Percentiles rank a stretch among this genome's conserved stretches.
Evolutionary conservation across 2,888 invertebrate species (phyloP).

Genomic region (Xanthorhoe spadicearia): DNA sequence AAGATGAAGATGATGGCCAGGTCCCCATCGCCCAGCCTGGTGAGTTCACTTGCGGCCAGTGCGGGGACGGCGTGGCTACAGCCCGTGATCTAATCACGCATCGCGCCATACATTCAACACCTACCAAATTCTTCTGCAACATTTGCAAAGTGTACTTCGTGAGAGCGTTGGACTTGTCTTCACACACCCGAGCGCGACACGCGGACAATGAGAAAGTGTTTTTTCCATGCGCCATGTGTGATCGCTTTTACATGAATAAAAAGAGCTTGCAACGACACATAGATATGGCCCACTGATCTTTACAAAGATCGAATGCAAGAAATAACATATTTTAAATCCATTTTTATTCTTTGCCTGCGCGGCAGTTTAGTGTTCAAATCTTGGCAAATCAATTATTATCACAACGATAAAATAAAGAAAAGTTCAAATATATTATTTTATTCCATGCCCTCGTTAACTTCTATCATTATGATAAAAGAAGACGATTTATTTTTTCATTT

Average conservation of each 20-base stretch:
- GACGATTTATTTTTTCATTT: conserved; percentile 43
- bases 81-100: conserved; percentile 84
- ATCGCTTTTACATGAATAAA: conserved; percentile 83
- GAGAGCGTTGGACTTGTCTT: conserved; percentile 74
- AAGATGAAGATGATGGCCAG: conserved; percentile 66
- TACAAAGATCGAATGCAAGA: conserved; percentile 6
- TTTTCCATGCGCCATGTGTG: conserved; percentile 85
- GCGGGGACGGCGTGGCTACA: conserved; percentile 83
- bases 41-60: conserved; percentile 82
- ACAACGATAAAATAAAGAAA: conserved; percentile 14
- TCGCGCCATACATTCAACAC: conserved; percentile 80
- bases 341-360: background rate
- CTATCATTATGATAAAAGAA: conserved; percentile 12
- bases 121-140: conserved; percentile 83
- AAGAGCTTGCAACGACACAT: conserved; percentile 84
- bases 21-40: conserved; percentile 68
- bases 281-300: conserved; percentile 79
- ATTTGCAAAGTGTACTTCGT: conserved; percentile 84
- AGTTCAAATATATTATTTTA: conserved; percentile 12
- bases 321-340: conserved; percentile 8
- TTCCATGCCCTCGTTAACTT: conserved; percentile 8
- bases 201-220: conserved; percentile 81
- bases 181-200: conserved; percentile 80
- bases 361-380: conserved; percentile 24
- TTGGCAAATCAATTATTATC: conserved; percentile 32